Conservation (phyloP, 1,140 invertebrate species). For the Papilio helenus region DNA sequence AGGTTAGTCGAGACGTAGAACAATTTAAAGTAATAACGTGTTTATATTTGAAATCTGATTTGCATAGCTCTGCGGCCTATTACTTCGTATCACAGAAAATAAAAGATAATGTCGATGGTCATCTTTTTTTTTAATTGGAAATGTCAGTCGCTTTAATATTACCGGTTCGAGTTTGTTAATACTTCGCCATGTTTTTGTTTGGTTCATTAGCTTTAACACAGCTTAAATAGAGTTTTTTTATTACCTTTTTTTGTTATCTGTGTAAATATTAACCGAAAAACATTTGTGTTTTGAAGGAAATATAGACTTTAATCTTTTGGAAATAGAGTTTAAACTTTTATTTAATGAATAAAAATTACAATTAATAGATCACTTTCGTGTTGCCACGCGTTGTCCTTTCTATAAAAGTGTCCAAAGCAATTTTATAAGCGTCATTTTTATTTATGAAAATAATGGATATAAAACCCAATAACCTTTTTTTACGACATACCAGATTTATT, state of each 20-base stretch:
- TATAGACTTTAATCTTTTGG: background rate
- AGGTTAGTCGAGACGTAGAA: background rate
- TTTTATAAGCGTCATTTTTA: constrained; percentile 15
- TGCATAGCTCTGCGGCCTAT: constrained; percentile 28
- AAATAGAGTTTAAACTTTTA: constrained; percentile 7
- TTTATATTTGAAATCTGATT: constrained; percentile 39
- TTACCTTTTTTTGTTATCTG: constrained; percentile 43
- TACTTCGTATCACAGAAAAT: constrained; percentile 49
- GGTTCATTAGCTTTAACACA: constrained; percentile 60
- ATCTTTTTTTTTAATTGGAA: constrained; percentile 75
- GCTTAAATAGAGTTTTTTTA: constrained; percentile 42
- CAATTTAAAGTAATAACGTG: background rate
- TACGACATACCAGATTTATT: background rate
- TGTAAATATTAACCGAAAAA: constrained; percentile 41
- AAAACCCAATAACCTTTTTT: background rate
- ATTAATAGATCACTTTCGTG: constrained; percentile 12
- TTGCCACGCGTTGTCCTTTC: constrained; percentile 3
- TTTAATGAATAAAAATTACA: background rate
- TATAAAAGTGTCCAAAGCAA: background rate
- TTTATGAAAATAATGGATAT: background rate
- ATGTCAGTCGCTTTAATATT: constrained; percentile 69
- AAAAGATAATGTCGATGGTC: constrained; percentile 55
- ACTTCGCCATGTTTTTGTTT: constrained; percentile 53
- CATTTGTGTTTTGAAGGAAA: constrained; percentile 15
- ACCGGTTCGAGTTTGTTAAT: constrained; percentile 68